phyloP scores from a whole-genome alignment of 2,797 vertebrate genomes.

The Coluber constrictor region DNA sequence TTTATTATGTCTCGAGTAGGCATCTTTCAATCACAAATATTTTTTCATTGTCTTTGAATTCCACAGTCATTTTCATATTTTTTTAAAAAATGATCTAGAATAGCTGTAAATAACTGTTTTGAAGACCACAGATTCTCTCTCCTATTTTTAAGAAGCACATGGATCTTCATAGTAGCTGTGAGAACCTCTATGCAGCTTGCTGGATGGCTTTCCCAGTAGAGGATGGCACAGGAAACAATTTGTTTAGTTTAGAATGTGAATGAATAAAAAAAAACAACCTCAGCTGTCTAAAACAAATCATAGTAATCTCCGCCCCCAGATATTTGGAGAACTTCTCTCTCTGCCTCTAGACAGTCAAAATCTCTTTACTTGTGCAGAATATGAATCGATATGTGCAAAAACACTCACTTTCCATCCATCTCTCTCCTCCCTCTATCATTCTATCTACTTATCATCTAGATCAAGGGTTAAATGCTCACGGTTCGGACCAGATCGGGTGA shows the following conservation, averaged over 20 bases:
- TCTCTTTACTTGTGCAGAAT: not conserved
- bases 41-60: not conserved
- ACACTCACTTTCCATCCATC: not conserved
- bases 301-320: not conserved
- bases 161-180: not conserved
- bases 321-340: not conserved
- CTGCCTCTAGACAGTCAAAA: not conserved
- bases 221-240: not conserved
- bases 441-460: not conserved
- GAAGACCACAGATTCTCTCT: not conserved
- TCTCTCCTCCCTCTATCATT: not conserved
- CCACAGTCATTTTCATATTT: not conserved
- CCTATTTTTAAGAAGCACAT: not conserved
- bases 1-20: constrained; percentile 13
- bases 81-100: not conserved
- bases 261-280: not conserved
- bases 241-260: not conserved
- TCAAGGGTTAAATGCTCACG: no score
- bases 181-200: not conserved
- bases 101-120: not conserved
- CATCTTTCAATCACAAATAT: constrained; percentile 35
- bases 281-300: not conserved
- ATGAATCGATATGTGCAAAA: not conserved
- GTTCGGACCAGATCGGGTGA: no score
- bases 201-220: not conserved